A percentile compares a stretch with the other conserved stretches of the same genome.
Evolutionary conservation across 92 coral and sea anemone species (phyloP).

Genomic region (Desmophyllum pertusum): DNA sequence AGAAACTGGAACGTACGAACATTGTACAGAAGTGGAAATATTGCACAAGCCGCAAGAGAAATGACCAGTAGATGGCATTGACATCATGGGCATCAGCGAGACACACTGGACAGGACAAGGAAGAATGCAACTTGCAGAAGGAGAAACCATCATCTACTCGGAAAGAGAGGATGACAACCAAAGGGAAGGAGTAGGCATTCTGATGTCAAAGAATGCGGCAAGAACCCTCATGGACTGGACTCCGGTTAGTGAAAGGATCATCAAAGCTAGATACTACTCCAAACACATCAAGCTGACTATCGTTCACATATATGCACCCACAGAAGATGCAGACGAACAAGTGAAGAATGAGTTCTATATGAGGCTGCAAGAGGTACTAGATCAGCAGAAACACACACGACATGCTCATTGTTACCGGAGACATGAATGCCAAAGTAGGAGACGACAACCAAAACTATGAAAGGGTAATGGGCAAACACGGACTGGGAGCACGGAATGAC

Average conservation of each 20-base stretch:
- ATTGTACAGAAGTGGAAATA: no score
- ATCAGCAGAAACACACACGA: conserved; percentile 28
- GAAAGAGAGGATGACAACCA: background rate
- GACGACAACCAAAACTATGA: no score
- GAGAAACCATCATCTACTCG: background rate
- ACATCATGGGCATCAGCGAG: no score
- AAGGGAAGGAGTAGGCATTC: conserved; percentile 1
- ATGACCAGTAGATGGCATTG: no score
- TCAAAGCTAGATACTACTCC: conserved; percentile 27
- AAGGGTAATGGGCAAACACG: conserved; percentile 44
- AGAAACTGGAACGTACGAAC: conserved; percentile 60
- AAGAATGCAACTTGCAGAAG: background rate
- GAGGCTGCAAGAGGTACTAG: conserved; percentile 27
- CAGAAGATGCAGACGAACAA: no score
- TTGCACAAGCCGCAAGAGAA: no score
- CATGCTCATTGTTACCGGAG: conserved; percentile 39
- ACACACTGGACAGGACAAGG: no score
- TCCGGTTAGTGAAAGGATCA: conserved; percentile 22
- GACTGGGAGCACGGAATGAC: conserved; percentile 30
- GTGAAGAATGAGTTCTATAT: conserved; percentile 38
- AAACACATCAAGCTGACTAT: conserved; percentile 30
- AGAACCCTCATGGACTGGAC: no score
- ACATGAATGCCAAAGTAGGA: conserved; percentile 44
- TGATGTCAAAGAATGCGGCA: conserved; percentile 7
- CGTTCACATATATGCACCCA: no score